phyloP scores from a whole-genome alignment of 2,888 invertebrate genomes.

The Megamerina dolium region DNA sequence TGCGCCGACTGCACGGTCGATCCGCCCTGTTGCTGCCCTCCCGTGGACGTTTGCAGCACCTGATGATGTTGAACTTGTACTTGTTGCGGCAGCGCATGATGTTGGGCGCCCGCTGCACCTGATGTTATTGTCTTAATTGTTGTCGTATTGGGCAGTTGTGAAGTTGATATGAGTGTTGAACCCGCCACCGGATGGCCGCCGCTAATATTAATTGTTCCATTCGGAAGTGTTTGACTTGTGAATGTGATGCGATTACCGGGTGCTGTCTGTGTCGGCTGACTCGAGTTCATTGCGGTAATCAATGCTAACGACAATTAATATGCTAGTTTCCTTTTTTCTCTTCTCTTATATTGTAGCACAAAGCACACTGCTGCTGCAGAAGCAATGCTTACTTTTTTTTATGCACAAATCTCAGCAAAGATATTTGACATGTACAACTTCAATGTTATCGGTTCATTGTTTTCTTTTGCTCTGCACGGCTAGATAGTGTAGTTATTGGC shows the following conservation, averaged over 20 bases:
- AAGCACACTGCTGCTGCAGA: too few species aligned
- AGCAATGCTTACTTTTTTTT: too few species aligned
- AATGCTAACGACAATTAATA: slow-evolving; percentile 2
- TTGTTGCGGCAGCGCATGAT: slow-evolving; percentile 36
- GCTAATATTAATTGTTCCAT: slow-evolving; percentile 63
- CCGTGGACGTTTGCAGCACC: slow-evolving; percentile 24
- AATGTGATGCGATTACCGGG: slow-evolving; percentile 57
- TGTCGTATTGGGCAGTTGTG: slow-evolving; percentile 51
- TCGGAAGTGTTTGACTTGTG: slow-evolving; percentile 61
- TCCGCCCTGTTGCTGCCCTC: slow-evolving; percentile 22
- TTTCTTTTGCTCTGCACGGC: too few species aligned
- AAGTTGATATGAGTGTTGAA: slow-evolving; percentile 48
- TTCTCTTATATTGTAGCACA: slow-evolving; percentile 1
- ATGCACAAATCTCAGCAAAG: too few species aligned
- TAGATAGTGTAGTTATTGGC: too few species aligned
- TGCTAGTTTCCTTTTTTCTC: slow-evolving; percentile 52
- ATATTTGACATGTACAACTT: too few species aligned
- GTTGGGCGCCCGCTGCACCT: slow-evolving; percentile 32
- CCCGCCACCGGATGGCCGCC: slow-evolving; percentile 34
- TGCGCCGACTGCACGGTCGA: slow-evolving; percentile 24
- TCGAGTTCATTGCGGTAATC: slow-evolving; percentile 42
- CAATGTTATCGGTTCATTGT: too few species aligned
- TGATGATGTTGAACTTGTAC: slow-evolving; percentile 35
- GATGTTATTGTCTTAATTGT: slow-evolving; percentile 48
- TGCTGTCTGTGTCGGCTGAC: slow-evolving; percentile 38